A percentile compares a stretch with the other conserved stretches of the same genome.
Conservation (phyloP, 2,888 invertebrate species). For the Hyalella azteca region DNA sequence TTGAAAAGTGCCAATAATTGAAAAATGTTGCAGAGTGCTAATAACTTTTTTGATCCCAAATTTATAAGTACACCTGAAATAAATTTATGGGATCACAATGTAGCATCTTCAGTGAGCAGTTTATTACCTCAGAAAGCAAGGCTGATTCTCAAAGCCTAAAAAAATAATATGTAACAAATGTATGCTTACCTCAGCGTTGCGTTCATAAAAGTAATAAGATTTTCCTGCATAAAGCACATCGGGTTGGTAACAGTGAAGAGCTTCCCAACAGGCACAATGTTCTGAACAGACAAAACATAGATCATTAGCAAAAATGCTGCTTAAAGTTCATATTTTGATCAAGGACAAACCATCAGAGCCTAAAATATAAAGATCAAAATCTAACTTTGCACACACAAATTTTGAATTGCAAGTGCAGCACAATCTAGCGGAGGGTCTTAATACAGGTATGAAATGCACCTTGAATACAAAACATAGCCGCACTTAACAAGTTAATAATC, state of each 20-base stretch:
- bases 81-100: background rate
- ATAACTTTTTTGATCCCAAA: background rate
- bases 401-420: background rate
- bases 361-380: background rate
- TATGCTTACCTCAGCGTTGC: conserved; percentile 11
- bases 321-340: background rate
- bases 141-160: background rate
- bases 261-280: background rate
- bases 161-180: background rate
- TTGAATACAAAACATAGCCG: too few relatives aligned
- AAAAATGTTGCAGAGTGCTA: background rate
- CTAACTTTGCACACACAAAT: background rate
- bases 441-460: too few relatives aligned
- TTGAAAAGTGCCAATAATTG: too few relatives aligned
- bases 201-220: background rate
- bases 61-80: background rate
- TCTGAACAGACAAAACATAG: too few relatives aligned
- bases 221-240: background rate
- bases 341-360: background rate
- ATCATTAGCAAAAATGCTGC: background rate
- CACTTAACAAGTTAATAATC: too few relatives aligned
- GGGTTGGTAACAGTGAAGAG: background rate
- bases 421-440: too few relatives aligned
- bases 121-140: background rate
- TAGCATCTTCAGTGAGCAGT: background rate